These are phyloP conservation scores for Camponotus floridanus DNA, from an alignment of 1,140 invertebrate genomes.

Conservation along the genomic window DNA sequence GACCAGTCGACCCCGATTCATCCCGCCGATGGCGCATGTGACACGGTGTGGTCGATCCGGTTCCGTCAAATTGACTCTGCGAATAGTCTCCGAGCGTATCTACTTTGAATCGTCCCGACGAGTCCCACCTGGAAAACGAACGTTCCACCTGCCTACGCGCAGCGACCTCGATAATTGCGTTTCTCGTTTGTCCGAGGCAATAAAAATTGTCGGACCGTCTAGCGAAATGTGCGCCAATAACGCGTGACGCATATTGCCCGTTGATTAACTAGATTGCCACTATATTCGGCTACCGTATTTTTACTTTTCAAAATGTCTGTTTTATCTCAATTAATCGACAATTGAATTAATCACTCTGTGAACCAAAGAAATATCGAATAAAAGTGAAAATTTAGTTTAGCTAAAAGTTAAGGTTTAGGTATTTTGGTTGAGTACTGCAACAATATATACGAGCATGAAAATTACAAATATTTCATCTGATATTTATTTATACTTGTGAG, in stretches of 20 bases:
- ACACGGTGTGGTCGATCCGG: not conserved
- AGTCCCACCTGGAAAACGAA: conserved; percentile 36
- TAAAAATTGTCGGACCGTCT: conserved; percentile 44
- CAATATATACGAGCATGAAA: no score
- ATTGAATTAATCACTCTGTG: not conserved
- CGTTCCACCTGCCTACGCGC: conserved; percentile 32
- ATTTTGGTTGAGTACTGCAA: no score
- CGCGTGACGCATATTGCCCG: conserved; percentile 24
- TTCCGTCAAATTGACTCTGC: conserved; percentile 51
- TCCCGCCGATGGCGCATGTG: not conserved
- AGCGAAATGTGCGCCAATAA: conserved; percentile 20
- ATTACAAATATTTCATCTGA: no score
- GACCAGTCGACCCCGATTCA: conserved; percentile 33
- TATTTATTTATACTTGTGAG: no score
- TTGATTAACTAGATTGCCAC: conserved; percentile 41
- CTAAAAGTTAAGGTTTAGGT: no score
- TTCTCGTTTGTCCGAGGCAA: conserved; percentile 47
- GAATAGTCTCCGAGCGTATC: conserved; percentile 42
- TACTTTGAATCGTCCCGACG: conserved; percentile 50
- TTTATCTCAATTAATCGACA: not conserved
- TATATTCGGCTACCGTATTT: conserved; percentile 14
- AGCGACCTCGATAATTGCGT: conserved; percentile 42
- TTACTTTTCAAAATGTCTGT: not conserved
- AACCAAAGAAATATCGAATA: not conserved
- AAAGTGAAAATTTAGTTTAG: no score